Evolutionary conservation across 2,113 vertebrate species (phyloP), one percentile per base, ranked within the genome.

Genomic region (Pavo muticus): DNA sequence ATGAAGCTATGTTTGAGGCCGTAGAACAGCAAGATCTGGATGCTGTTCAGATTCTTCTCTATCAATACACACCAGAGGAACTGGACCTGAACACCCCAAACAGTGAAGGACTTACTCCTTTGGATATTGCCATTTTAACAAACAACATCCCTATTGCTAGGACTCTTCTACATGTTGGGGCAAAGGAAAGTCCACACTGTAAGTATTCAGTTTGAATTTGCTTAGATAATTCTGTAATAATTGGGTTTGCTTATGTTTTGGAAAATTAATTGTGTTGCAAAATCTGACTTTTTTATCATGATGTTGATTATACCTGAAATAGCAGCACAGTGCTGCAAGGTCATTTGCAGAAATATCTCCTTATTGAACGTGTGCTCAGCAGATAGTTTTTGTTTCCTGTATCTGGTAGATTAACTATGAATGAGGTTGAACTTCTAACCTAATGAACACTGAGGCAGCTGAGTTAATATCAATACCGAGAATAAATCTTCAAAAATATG

Each of bases 1-100:
- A 98, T 24, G 99, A 99, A 97, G 99, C 98, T 13, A 96, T 99
- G 94, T 98, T 99, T 9, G 99, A 99, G 95, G 99, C 99, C 0
- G 99, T 99, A 42, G 99, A 99, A 90, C 99, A 99, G 97, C 99
- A 99, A 97, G 99, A 99, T 91, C 91, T 99, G 95, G 99, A 99
- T 18, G 95, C 98, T 6, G 99, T 99, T 56, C 99, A 99, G 97
- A 97, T 99, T 57, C 98, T 99, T 44, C 98, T 99, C 24, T 98
- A 98, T 92, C 99, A 99, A 93, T 99, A 98, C 79, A 98, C 98
- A 0, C 91, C 97, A 2, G 99, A 99, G 21, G 99, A 99, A n/a
- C 97, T 99, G 96, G 99, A 99, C 95, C 98, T 99, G 75, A 99
- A 99, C 97, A 99, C 99, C 0, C 99, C 99, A 10, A 99, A 99